Evolutionary conservation across 2,888 invertebrate species (phyloP), one percentile per base, ranked within the genome.

Genomic region (Drosophila demipolita): DNA sequence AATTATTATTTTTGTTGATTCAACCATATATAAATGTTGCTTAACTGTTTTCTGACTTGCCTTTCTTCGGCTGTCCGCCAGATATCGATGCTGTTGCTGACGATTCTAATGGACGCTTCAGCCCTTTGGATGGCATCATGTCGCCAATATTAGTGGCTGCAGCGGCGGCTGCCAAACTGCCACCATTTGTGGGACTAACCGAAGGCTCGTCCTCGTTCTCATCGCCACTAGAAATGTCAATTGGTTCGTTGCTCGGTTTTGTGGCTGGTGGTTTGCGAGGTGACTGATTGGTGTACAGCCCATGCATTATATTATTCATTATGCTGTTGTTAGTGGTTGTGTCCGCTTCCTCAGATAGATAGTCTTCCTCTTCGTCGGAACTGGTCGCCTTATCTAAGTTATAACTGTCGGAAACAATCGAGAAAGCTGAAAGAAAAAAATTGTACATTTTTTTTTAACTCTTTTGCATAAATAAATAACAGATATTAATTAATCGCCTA

Each of bases 161-260:
- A 1, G 35, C 15, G 8, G 45, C 42, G 15, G 65, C 53, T 23
- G 50, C 26, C 7, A 26, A 32, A 15, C n/a, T 52, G 29, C 55
- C 29, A 15, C 67, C 88, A 62, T 85, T 86, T 20, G 72, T 36
- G 17, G 73, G 69, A 15, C 69, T 76, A 1, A n/a, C 45, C 32
- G 74, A 60, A 23, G 36, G 63, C 7, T 94, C 91, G 71, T 94
- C 94, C 66, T 95, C 95, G 79, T 95, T 95, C 53, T 95, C 94
- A 83, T 96, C 96, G 87, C 96, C 96, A 91, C 96, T 97, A 90
- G 96, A 96, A 78, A 97, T 97, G 89, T 97, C 96, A 84, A 97
- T 95, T 61, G 96, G 92, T 91, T 97, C 97, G 50, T 82, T 88
- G 49, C 80, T 75, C 4, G 76, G 55, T 26, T 83, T 76, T 12